Conservation (phyloP, 2,113 vertebrate species). For the Sebastes schlegelii region DNA sequence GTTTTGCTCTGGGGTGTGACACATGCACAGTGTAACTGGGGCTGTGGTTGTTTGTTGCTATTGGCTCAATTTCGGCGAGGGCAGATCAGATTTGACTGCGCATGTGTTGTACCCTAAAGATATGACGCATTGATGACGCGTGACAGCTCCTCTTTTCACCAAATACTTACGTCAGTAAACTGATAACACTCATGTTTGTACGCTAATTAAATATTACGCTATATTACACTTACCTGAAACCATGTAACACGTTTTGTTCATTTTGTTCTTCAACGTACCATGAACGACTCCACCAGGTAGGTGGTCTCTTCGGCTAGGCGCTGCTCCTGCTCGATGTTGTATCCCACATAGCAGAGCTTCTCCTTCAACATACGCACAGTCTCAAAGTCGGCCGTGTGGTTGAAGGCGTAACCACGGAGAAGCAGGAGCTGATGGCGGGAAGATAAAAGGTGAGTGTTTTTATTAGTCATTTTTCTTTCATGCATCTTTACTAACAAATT, state of each 20-base stretch:
- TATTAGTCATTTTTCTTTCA: neutral
- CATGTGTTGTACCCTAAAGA: no score
- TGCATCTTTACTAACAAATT: neutral
- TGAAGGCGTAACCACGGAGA: slow-evolving; percentile 96
- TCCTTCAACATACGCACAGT: slow-evolving; percentile 98
- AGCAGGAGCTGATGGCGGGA: slow-evolving; percentile 87
- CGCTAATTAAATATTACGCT: neutral
- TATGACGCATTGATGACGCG: no score
- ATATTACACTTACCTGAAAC: no score
- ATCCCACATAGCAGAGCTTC: slow-evolving; percentile 95
- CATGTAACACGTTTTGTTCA: no score
- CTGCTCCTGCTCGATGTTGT: slow-evolving; percentile 98
- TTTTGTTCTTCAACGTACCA: slow-evolving; percentile 68
- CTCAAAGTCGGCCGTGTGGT: slow-evolving; percentile 98
- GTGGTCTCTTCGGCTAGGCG: slow-evolving; percentile 95
- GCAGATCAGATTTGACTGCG: no score
- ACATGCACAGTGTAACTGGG: no score
- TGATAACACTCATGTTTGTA: neutral
- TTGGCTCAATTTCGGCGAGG: no score
- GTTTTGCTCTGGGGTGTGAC: no score
- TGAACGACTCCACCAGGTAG: slow-evolving; percentile 93
- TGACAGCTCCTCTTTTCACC: no score
- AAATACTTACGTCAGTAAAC: neutral
- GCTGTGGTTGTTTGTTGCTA: no score
- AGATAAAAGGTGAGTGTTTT: neutral